Conservation (phyloP, 2,888 invertebrate genomes). For the Mechanitis messenoides region DNA sequence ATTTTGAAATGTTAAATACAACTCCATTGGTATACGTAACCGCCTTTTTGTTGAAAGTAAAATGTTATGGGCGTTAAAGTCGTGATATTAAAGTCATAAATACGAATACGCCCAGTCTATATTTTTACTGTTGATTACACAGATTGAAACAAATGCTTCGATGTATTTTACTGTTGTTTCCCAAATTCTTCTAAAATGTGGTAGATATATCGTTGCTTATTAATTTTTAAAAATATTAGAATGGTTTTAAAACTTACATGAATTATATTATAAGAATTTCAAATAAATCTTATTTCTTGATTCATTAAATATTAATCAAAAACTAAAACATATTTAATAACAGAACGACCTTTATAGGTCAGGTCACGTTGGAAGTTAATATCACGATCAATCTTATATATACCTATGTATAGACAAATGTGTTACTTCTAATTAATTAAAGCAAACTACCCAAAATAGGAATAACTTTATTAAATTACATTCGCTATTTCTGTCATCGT, state of each 20-base stretch:
- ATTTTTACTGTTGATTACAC: slow-evolving; percentile 19
- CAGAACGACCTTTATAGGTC: slow-evolving; percentile 5
- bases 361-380: slow-evolving; percentile 5
- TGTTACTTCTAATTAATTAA: neutral
- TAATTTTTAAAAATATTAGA: neutral
- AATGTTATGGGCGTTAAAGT: slow-evolving; percentile 23
- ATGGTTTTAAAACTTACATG: no score
- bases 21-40: slow-evolving; percentile 15
- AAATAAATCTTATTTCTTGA: neutral
- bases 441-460: neutral
- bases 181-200: slow-evolving; percentile 3
- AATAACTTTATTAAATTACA: neutral
- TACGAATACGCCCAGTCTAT: slow-evolving; percentile 22
- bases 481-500: neutral
- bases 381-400: slow-evolving; percentile 2
- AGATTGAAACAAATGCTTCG: slow-evolving; percentile 26
- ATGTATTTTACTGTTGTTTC: slow-evolving; percentile 12
- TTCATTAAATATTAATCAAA: neutral
- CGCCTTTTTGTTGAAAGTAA: slow-evolving; percentile 18
- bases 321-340: neutral
- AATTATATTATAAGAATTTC: no score
- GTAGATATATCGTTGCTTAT: neutral
- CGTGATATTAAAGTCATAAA: slow-evolving; percentile 28
- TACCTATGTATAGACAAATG: no score
- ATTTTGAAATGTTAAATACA: slow-evolving; percentile 15